Base-by-base conservation (phyloP, 1,140 invertebrate genomes). In the Drosophila pseudoananassae region DNA sequence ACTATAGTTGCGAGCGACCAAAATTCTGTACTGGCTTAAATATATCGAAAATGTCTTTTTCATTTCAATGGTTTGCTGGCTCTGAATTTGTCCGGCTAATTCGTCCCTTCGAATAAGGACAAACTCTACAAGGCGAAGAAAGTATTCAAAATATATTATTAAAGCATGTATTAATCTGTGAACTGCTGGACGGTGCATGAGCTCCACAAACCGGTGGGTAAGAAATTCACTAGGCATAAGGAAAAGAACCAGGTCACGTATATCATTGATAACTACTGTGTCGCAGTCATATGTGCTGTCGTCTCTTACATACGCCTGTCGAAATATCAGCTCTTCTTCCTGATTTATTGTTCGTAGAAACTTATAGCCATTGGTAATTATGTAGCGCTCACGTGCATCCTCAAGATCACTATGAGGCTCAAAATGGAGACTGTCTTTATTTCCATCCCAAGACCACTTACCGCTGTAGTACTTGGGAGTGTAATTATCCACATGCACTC, bases 121-220 rank as follows among this genome's bases (percentile, higher is more conserved):
- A 29, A 90, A 90, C 38, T 91, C 90, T 2, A 91, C 84, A 51
- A 90, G 40, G 2, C 85, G 80, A 4, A 91, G 36, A 33, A 81
- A 91, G 54, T 91, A 84, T 50, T 91, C 90, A 9, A 91, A 91
- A 68, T 91, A 91, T 5, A 91, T 91, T 47, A 90, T 66, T 4
- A 91, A 59, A 0, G 90, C 72, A 29, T 90, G 84, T 0, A 91
- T 33, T 7, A 91, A 58, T n/a, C 70, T 50, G 23, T 90, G 72
- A 0, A 91, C 78, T 0, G 78, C 65, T 23, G 82, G 70, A 0
- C 66, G 78, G 33, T 90, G 82, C 43, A 91, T 56, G 14, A 91
- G 91, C 4, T 76, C 68, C 5, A 91, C 36, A 49, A 91, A 91
- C n/a, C 59, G 49, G 10, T 55, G 36, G 3, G 59, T 70, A 12